A percentile compares a stretch with the other conserved stretches of the same genome.
phyloP scores from a whole-genome alignment of 1,140 invertebrate genomes.

The Wasmannia auropunctata region DNA sequence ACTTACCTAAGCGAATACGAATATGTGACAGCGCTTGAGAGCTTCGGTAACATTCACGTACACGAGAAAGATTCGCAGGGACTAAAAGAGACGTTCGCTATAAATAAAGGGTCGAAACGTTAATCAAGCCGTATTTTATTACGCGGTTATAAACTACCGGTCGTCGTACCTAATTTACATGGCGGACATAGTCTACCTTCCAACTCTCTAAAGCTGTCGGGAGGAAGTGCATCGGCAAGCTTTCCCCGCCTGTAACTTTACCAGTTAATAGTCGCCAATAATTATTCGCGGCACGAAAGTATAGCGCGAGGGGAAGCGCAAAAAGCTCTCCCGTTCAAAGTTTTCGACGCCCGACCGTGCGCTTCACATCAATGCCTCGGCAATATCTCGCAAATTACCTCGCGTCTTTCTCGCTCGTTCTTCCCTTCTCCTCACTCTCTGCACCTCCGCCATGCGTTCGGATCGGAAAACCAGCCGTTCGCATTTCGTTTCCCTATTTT shows the following conservation, averaged over 20 bases:
- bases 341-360: constrained; percentile 54
- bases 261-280: constrained; percentile 74
- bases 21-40: not conserved
- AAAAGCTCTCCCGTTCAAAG: constrained; percentile 64
- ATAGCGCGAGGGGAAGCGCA: constrained; percentile 62
- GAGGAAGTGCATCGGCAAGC: not conserved
- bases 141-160: constrained; percentile 70
- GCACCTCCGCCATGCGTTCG: not conserved
- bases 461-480: not conserved
- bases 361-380: constrained; percentile 35
- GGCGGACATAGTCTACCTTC: constrained; percentile 53
- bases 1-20: constrained; percentile 38
- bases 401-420: constrained; percentile 24
- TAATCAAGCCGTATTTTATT: constrained; percentile 73
- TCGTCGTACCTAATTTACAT: constrained; percentile 73
- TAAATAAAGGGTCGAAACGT: constrained; percentile 69
- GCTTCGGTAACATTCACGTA: not conserved
- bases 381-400: constrained; percentile 25
- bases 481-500: constrained; percentile 4
- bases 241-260: constrained; percentile 67
- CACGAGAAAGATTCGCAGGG: constrained; percentile 23
- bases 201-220: constrained; percentile 15
- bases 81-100: constrained; percentile 52
- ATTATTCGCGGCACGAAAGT: constrained; percentile 70
- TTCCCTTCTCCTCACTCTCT: not conserved